Evolutionary conservation across 2,888 invertebrate genomes (phyloP).

Genomic region (Lamellibrachia columna): DNA sequence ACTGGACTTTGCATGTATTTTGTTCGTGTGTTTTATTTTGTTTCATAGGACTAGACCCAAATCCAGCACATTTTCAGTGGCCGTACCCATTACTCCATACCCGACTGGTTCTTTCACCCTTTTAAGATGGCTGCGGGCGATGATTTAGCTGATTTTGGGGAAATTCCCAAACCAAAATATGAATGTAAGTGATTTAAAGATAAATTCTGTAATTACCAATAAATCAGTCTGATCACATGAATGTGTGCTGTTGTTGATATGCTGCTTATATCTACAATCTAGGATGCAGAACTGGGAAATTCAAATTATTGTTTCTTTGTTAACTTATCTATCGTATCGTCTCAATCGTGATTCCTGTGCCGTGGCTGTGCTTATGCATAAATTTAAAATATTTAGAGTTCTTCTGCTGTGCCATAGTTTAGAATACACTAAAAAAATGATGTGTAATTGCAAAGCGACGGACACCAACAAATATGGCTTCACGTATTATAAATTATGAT

Average conservation of each 20-base stretch:
- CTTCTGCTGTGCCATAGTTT: too few species aligned
- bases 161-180: neutral
- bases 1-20: too few species aligned
- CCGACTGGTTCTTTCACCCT: neutral
- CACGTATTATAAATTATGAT: too few species aligned
- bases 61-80: neutral
- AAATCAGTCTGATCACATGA: neutral
- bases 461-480: too few species aligned
- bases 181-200: neutral
- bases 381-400: too few species aligned
- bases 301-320: neutral
- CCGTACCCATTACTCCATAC: neutral
- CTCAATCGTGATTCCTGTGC: too few species aligned
- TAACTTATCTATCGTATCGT: neutral
- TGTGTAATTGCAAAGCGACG: too few species aligned
- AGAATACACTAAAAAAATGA: too few species aligned
- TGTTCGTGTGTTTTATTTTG: too few species aligned
- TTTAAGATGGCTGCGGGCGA: neutral
- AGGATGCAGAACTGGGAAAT: neutral
- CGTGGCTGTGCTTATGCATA: too few species aligned
- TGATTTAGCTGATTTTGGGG: neutral
- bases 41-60: too few species aligned
- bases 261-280: neutral
- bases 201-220: neutral
- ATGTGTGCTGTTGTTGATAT: neutral